Evolutionary conservation across 2,888 invertebrate species (phyloP).

Genomic region (Seira musarum): DNA sequence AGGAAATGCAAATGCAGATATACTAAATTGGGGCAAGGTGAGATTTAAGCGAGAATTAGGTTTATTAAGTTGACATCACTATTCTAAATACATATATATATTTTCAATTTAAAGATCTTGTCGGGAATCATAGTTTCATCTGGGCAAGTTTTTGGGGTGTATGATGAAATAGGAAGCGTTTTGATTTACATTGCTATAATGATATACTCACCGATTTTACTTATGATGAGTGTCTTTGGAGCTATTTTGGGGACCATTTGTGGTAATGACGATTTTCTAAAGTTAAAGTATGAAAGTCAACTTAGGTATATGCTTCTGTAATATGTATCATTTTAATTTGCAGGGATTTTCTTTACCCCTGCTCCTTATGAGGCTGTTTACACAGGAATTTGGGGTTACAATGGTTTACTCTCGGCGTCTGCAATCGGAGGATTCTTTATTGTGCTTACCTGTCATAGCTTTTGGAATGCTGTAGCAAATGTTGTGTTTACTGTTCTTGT

Average conservation of each 20-base stretch:
- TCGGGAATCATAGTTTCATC: conserved; percentile 72
- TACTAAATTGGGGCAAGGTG: conserved; percentile 72
- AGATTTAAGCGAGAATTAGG: conserved; percentile 18
- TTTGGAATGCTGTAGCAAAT: conserved; percentile 71
- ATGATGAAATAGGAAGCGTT: conserved; percentile 71
- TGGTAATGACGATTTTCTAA: conserved; percentile 72
- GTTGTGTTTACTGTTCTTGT: conserved; percentile 72
- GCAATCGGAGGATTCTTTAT: conserved; percentile 73
- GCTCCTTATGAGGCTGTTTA: conserved; percentile 71
- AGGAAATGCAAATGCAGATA: conserved; percentile 20
- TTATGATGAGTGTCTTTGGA: conserved; percentile 72
- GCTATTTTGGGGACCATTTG: conserved; percentile 72
- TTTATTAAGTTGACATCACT: not conserved
- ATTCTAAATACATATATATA: not conserved
- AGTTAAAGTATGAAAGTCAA: no score
- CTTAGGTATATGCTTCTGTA: no score
- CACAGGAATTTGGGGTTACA: conserved; percentile 74
- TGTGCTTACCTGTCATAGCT: conserved; percentile 71
- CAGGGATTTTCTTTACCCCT: conserved; percentile 60
- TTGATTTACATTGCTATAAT: conserved; percentile 72
- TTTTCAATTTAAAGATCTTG: conserved; percentile 71
- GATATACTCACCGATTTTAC: conserved; percentile 73
- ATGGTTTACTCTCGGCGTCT: conserved; percentile 72
- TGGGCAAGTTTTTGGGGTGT: conserved; percentile 73
- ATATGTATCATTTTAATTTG: not conserved